These are phyloP conservation scores for Tachyglossus aculeatus DNA, from an alignment of 2,797 vertebrate genomes.

Conservation along the genomic window DNA sequence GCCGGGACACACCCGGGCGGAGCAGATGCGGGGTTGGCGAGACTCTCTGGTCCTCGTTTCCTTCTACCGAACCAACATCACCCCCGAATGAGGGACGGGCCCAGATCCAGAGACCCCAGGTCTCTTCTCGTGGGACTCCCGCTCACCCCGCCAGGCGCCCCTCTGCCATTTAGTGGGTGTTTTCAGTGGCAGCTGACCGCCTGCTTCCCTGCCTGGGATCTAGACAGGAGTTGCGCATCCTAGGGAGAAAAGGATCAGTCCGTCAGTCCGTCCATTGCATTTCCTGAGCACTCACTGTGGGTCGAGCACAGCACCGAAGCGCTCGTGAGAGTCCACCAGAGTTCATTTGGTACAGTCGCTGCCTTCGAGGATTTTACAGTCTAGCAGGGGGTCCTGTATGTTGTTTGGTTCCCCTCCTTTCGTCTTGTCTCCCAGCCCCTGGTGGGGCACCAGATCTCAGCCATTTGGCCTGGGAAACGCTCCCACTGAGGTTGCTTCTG, in stretches of 20 bases:
- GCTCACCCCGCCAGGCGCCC: neutral
- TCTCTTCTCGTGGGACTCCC: neutral
- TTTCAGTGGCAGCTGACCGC: neutral
- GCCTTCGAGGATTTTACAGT: too few species aligned
- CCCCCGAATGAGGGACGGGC: neutral
- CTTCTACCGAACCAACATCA: neutral
- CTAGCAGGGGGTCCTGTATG: too few species aligned
- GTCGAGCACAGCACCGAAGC: too few species aligned
- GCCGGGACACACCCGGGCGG: neutral
- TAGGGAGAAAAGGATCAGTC: neutral
- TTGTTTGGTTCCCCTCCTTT: too few species aligned
- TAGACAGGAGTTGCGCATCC: neutral
- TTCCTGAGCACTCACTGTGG: too few species aligned
- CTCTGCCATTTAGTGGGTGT: neutral
- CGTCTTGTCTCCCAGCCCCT: too few species aligned
- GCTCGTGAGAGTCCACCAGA: too few species aligned
- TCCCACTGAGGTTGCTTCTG: too few species aligned
- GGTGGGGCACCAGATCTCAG: too few species aligned
- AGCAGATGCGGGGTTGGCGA: neutral
- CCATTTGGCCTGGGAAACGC: too few species aligned
- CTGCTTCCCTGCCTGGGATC: conserved; percentile 14
- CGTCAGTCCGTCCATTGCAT: too few species aligned
- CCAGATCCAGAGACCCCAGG: neutral
- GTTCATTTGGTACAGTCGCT: too few species aligned
- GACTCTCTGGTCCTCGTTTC: neutral